These are phyloP conservation scores for Tipula helvola DNA, from an alignment of 2,888 invertebrate genomes.

Conservation along the genomic window DNA sequence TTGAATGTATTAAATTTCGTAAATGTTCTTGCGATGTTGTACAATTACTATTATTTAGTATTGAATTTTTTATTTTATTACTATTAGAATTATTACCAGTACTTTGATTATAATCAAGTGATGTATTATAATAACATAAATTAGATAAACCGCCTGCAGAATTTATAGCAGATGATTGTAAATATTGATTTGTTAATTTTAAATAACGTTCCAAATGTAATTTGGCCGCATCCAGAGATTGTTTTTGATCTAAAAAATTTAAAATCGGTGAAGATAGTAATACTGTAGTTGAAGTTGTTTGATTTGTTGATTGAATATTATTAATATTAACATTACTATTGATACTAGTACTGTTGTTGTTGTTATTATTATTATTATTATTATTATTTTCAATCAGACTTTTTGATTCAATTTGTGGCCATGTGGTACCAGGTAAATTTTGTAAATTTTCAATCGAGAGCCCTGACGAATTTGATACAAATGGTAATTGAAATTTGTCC, in stretches of 20 bases:
- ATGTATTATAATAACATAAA: constrained; percentile 8
- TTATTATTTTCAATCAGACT: constrained; percentile 10
- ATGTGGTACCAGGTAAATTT: neutral
- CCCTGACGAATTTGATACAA: neutral
- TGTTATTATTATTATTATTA: too few species aligned
- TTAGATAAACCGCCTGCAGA: neutral
- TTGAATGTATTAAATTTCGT: constrained; percentile 22
- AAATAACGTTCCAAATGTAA: constrained; percentile 29
- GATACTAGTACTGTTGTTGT: too few species aligned
- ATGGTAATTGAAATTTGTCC: neutral
- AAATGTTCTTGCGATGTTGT: constrained; percentile 18
- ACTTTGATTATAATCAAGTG: neutral
- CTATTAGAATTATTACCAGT: neutral
- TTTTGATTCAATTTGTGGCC: neutral
- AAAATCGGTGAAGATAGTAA: constrained; percentile 16
- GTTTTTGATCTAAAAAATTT: constrained; percentile 27
- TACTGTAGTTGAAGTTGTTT: constrained; percentile 17
- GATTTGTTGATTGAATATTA: neutral
- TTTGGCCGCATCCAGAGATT: constrained; percentile 28
- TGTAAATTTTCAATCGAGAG: neutral
- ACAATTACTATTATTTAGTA: neutral
- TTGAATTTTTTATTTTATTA: too few species aligned
- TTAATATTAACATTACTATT: constrained; percentile 14
- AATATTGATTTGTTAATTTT: constrained; percentile 26
- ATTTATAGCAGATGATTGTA: neutral